A percentile compares a stretch with the other conserved stretches of the same genome.
phyloP scores from a whole-genome alignment of 2,797 vertebrate species.

The Sparus aurata region DNA sequence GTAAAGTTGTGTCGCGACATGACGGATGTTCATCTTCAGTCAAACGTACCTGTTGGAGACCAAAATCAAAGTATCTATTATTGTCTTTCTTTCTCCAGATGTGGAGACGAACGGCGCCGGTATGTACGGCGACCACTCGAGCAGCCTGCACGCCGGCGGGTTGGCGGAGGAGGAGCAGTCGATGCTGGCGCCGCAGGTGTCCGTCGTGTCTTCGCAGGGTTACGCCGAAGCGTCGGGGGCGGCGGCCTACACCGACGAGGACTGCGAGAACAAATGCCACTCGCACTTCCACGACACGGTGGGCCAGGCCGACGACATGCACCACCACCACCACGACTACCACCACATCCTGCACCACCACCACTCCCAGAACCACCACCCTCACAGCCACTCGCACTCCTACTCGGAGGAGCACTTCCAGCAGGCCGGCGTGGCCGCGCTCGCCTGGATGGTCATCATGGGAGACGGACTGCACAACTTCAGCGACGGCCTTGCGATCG shows the following conservation, averaged over 20 bases:
- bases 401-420: constrained; percentile 94
- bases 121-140: constrained; percentile 81
- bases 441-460: constrained; percentile 99
- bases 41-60: too few species aligned
- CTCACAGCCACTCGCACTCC: constrained; percentile 94
- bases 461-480: constrained; percentile 98
- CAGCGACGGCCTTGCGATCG: constrained; percentile 93
- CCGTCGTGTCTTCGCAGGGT: constrained; percentile 75
- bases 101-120: constrained; percentile 87
- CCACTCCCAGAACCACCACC: constrained; percentile 98
- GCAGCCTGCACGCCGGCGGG: constrained; percentile 78
- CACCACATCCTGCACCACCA: constrained; percentile 99
- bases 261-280: constrained; percentile 98
- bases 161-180: constrained; percentile 92
- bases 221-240: constrained; percentile 58
- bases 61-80: too few species aligned
- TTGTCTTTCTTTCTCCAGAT: constrained; percentile 58
- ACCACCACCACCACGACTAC: constrained; percentile 98
- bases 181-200: constrained; percentile 91
- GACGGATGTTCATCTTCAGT: too few species aligned
- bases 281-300: constrained; percentile 98
- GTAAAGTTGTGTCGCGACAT: too few species aligned
- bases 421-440: constrained; percentile 93
- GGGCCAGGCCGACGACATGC: constrained; percentile 92
- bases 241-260: constrained; percentile 89